Evolutionary conservation across 1,140 invertebrate species (phyloP), one percentile per base, ranked within the genome.

Genomic region (Pissodes strobi): DNA sequence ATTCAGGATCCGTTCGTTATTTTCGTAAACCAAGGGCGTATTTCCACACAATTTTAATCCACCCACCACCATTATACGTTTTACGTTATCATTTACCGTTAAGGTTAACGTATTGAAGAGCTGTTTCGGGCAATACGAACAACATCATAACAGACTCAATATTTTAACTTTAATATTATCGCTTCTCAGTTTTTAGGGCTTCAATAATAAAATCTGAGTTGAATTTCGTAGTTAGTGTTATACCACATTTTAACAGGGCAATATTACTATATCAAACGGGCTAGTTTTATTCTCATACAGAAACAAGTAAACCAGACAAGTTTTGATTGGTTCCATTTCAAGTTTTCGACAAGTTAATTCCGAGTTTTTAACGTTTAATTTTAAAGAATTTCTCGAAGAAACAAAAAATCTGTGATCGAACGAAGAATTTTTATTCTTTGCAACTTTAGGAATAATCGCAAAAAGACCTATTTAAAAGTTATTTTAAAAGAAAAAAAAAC

Each of bases 91-190:
- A 48, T 59, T 64, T 51, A 23, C 15, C 58, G 37, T 60, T 70
- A 58, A 67, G 62, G 69, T 73, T 73, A 72, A 65, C 55, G 39
- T 68, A 72, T 72, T 72, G 69, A 67, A 63, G 58, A 62, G 38
- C 68, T 70, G 72, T 66, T 66, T 73, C 72, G 72, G 72, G 72
- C 72, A 72, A 68, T 27, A 58, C n/a, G 25, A 48, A 66, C 48
- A 72, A 68, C 68, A 70, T 59, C 60, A 60, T 23, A 67, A 66
- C 72, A 73, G 70, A 67, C 64, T 73, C 72, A 73, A 68, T 72
- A 65, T 62, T 68, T 69, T 72, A 69, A 73, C 69, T 69, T 66
- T 58, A 46, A 57, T 53, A 30, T 52, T 46, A 37, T 25, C 49
- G 49, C 21, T 51, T 56, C 62, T 60, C 45, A 53, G 27, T 48